A percentile compares a stretch with the other conserved stretches of the same genome.
phyloP scores from a whole-genome alignment of 2,797 vertebrate genomes.

The Crocodylus rhombifer region DNA sequence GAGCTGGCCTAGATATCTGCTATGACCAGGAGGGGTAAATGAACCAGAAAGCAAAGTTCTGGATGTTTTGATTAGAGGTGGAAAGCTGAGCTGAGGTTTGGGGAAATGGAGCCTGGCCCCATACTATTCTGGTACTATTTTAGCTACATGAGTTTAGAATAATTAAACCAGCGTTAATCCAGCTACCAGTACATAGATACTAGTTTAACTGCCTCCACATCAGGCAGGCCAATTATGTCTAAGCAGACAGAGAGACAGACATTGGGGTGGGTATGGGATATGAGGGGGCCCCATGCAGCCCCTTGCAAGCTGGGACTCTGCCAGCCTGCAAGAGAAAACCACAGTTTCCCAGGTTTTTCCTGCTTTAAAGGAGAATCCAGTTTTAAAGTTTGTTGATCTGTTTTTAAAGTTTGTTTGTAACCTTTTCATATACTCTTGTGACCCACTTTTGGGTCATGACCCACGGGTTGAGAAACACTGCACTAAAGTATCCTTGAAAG shows the following conservation, averaged over 20 bases:
- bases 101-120: not conserved
- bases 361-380: no score
- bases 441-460: no score
- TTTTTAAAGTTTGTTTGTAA: no score
- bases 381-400: no score
- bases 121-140: not conserved
- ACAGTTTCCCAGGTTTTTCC: no score
- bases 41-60: not conserved
- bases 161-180: not conserved
- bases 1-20: not conserved
- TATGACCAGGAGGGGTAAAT: not conserved
- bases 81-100: not conserved
- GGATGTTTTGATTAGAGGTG: not conserved
- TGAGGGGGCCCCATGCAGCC: not conserved
- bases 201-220: not conserved
- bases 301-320: not conserved
- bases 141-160: not conserved
- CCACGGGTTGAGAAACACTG: no score
- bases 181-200: not conserved
- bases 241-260: not conserved
- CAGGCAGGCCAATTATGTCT: not conserved
- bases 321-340: not conserved
- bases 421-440: no score
- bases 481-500: no score
- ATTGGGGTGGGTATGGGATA: not conserved